A percentile compares a stretch with the other conserved stretches of the same genome.
phyloP scores from a whole-genome alignment of 92 coral and sea anemone species.

The Palythoa grandis region DNA sequence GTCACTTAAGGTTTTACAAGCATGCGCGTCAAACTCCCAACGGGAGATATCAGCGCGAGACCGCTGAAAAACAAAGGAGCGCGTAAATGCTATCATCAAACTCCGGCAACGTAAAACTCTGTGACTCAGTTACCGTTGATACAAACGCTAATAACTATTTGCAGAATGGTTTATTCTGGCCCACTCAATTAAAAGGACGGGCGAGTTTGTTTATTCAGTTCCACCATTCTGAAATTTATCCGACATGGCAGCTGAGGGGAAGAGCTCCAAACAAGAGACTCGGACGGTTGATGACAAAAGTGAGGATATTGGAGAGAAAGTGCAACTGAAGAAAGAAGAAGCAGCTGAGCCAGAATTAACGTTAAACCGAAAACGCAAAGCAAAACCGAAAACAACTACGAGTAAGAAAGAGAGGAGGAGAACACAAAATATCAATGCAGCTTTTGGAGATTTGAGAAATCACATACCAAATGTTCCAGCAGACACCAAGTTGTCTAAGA shows the following conservation, averaged over 20 bases:
- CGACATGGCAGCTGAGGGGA: slow-evolving; percentile 38
- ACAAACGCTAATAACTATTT: slow-evolving; percentile 6
- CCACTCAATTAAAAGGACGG: background rate
- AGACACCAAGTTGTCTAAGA: slow-evolving; percentile 98
- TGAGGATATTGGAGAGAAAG: slow-evolving; percentile 13
- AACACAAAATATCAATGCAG: slow-evolving; percentile 96
- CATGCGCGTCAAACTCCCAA: slow-evolving; percentile 33
- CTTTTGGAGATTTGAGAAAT: slow-evolving; percentile 94
- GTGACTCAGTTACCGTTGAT: slow-evolving; percentile 38
- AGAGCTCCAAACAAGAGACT: slow-evolving; percentile 23
- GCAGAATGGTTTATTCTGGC: background rate
- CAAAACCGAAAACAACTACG: slow-evolving; percentile 67
- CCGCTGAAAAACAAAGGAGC: background rate
- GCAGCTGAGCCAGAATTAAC: slow-evolving; percentile 34
- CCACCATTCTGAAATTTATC: background rate
- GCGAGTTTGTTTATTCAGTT: background rate
- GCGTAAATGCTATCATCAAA: slow-evolving; percentile 14
- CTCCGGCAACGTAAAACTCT: slow-evolving; percentile 21
- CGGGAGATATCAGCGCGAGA: background rate
- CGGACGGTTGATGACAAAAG: slow-evolving; percentile 25
- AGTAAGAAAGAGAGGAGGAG: slow-evolving; percentile 92
- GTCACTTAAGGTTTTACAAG: slow-evolving; percentile 31
- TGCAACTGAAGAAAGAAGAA: slow-evolving; percentile 23
- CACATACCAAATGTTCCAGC: slow-evolving; percentile 99
- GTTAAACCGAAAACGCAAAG: slow-evolving; percentile 67